Evolutionary conservation across 2,888 invertebrate genomes (phyloP).

Genomic region (Apamea monoglypha): DNA sequence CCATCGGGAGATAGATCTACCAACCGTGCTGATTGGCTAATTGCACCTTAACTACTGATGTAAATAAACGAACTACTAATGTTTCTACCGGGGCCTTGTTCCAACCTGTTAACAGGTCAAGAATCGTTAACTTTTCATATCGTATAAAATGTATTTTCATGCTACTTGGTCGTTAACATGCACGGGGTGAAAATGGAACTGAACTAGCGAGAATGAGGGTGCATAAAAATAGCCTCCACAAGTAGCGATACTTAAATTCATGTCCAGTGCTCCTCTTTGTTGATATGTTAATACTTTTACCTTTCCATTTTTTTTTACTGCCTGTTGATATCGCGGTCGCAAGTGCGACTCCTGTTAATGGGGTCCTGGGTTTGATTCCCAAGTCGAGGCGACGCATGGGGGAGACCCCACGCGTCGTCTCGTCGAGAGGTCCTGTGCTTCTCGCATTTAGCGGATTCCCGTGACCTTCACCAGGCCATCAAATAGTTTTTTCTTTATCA

Average conservation of each 20-base stretch:
- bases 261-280: not conserved
- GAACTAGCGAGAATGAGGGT: not conserved
- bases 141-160: conserved; percentile 11
- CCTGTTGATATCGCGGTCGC: too few relatives aligned
- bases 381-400: too few relatives aligned
- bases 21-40: not conserved
- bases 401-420: too few relatives aligned
- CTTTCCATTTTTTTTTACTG: too few relatives aligned
- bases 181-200: not conserved
- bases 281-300: not conserved
- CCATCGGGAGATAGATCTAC: too few relatives aligned
- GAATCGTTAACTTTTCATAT: conserved; percentile 23
- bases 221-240: not conserved
- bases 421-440: too few relatives aligned
- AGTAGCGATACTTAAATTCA: not conserved
- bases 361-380: too few relatives aligned
- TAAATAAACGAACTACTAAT: conserved; percentile 1
- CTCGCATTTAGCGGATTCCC: too few relatives aligned
- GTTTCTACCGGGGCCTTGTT: conserved; percentile 11
- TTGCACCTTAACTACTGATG: not conserved
- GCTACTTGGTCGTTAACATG: conserved; percentile 10
- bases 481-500: too few relatives aligned
- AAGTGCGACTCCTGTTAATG: too few relatives aligned
- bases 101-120: conserved; percentile 31
- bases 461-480: too few relatives aligned